phyloP scores from a whole-genome alignment of 2,113 vertebrate species.

The Syngnathus scovelli region DNA sequence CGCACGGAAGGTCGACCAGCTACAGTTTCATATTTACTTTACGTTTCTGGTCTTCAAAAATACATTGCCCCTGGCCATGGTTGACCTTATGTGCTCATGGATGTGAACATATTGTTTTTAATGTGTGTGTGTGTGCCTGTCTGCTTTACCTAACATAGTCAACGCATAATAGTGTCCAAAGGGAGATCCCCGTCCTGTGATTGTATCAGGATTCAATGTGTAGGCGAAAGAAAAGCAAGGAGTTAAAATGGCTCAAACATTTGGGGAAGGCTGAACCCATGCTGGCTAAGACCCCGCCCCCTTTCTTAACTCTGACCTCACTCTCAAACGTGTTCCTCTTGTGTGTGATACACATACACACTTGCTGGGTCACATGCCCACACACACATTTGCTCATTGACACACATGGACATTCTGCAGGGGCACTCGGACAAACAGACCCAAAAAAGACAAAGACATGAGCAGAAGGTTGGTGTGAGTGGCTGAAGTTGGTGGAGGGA shows the following conservation, averaged over 20 bases:
- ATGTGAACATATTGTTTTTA: constrained; percentile 17
- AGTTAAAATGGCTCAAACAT: constrained; percentile 49
- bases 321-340: constrained; percentile 53
- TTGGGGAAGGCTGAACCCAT: constrained; percentile 38
- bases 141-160: constrained; percentile 49
- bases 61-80: constrained; percentile 27
- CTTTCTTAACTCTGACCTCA: constrained; percentile 66
- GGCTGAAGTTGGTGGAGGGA: constrained; percentile 26
- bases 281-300: constrained; percentile 53
- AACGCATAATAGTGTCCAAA: constrained; percentile 14
- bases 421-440: constrained; percentile 7
- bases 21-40: constrained; percentile 45
- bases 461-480: constrained; percentile 14
- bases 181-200: constrained; percentile 10
- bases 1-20: constrained; percentile 21
- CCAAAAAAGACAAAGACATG: background rate
- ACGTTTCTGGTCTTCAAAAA: constrained; percentile 50
- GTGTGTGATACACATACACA: constrained; percentile 16
- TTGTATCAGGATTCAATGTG: constrained; percentile 10
- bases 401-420: constrained; percentile 21
- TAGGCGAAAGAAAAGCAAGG: constrained; percentile 25
- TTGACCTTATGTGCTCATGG: constrained; percentile 34
- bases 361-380: constrained; percentile 33
- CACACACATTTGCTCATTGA: background rate
- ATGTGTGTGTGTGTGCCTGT: constrained; percentile 19